Evolutionary conservation across 2,113 vertebrate species (phyloP), one percentile per base, ranked within the genome.

Genomic region (Emydocephalus ijimae): DNA sequence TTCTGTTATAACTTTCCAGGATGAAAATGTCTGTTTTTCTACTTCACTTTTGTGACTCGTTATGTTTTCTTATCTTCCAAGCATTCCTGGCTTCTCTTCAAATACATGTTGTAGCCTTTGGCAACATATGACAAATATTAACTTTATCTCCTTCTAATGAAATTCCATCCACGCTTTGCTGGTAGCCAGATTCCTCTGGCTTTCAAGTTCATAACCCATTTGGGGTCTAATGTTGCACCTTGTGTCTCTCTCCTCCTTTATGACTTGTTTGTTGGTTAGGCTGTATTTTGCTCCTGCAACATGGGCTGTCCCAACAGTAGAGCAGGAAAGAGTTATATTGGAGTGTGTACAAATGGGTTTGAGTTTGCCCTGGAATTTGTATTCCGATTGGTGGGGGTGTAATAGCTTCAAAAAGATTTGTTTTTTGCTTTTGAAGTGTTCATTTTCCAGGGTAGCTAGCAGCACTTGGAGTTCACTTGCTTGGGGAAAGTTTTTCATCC

Each of bases 141-240:
- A 59, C 93, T 93, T 93, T 95, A 94, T 93, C 94, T 90, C 90
- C 85, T 48, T 90, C 93, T 92, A 94, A 92, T 92, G 93, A 92
- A 94, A 92, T 85, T 92, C 88, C 93, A 5, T 12, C 21, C n/a
- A 48, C 34, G 26, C 57, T 91, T 64, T 55, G 43, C 5, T 91
- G 61, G 52, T 90, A 93, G 89, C 59, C 91, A 55, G 74, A 92
- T 88, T 88, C 91, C 85, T 81, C 86, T 93, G 21, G 23, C 11
- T 59, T 59, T 93, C 93, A 89, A 87, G 91, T 93, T 87, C 24
- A 86, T 4, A 7, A 24, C 69, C 24, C 48, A 4, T 91, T 91
- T 61, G 90, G 90, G 59, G 24, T 55, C 14, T 18, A 74, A 74
- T 15, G n/a, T 81, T 86, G 26, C 45, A 39, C 5, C 34, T 14